phyloP scores from a whole-genome alignment of 2,113 vertebrate genomes.

The Tenrec ecaudatus region DNA sequence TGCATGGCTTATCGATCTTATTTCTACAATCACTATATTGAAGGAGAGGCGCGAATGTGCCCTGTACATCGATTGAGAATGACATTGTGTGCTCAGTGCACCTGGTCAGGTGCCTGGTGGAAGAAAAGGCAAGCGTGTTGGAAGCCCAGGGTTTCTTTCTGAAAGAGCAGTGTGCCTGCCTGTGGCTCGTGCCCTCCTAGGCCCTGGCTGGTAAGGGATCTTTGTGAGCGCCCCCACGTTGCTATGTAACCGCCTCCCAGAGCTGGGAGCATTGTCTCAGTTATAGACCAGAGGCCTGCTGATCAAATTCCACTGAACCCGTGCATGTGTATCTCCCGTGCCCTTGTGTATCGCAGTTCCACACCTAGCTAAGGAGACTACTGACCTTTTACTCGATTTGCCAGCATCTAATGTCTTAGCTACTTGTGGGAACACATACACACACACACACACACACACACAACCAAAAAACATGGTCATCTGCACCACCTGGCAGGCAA shows the following conservation, averaged over 20 bases:
- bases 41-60: not conserved
- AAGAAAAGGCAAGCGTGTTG: not conserved
- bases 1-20: not conserved
- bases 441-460: not conserved
- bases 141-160: not conserved
- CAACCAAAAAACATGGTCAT: not conserved
- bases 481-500: not conserved
- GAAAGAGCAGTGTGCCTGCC: not conserved
- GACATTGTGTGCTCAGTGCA: not conserved
- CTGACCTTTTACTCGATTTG: not conserved
- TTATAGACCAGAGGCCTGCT: not conserved
- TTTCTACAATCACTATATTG: not conserved
- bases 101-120: not conserved
- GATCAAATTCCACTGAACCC: not conserved
- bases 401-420: not conserved
- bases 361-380: not conserved
- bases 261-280: not conserved
- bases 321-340: not conserved
- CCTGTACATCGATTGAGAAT: not conserved
- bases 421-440: not conserved
- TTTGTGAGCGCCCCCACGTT: not conserved
- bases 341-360: not conserved
- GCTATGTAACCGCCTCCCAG: not conserved
- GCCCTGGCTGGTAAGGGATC: not conserved
- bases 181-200: not conserved